These are phyloP conservation scores for Perizoma flavofasciatum DNA, from an alignment of 2,888 invertebrate genomes.

Conservation along the genomic window DNA sequence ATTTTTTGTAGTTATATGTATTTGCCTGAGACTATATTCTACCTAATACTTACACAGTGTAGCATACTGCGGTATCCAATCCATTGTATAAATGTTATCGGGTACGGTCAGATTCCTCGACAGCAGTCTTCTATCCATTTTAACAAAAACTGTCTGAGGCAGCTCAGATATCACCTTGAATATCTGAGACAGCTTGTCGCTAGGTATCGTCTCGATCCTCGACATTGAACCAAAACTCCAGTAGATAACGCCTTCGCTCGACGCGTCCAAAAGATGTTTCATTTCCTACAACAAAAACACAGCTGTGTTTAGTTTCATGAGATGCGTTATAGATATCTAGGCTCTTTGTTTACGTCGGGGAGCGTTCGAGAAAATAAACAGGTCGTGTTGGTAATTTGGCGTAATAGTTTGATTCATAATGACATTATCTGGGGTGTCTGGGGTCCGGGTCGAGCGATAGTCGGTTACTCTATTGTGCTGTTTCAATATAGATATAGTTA, in stretches of 20 bases:
- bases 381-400: conserved; percentile 50
- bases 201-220: conserved; percentile 79
- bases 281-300: conserved; percentile 59
- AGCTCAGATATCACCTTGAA: conserved; percentile 78
- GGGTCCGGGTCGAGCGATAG: conserved; percentile 66
- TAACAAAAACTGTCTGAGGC: conserved; percentile 81
- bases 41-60: conserved; percentile 72
- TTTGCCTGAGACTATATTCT: neutral
- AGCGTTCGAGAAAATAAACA: conserved; percentile 20
- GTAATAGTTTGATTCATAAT: conserved; percentile 50
- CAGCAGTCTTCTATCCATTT: conserved; percentile 76
- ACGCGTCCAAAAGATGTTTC: conserved; percentile 69
- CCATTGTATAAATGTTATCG: conserved; percentile 75
- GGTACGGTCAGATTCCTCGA: conserved; percentile 75
- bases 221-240: conserved; percentile 85
- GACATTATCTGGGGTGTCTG: conserved; percentile 65
- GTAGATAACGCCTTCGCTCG: conserved; percentile 80
- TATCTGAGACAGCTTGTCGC: conserved; percentile 70
- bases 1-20: too few relatives aligned
- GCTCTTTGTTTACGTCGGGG: conserved; percentile 8
- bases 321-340: neutral
- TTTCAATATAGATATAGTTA: conserved; percentile 66
- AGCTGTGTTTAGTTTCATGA: neutral
- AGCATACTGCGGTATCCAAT: conserved; percentile 83
- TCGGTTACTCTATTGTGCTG: conserved; percentile 54